Base-by-base conservation (phyloP, 2,888 invertebrate species). In the Perithous albicinctus region DNA sequence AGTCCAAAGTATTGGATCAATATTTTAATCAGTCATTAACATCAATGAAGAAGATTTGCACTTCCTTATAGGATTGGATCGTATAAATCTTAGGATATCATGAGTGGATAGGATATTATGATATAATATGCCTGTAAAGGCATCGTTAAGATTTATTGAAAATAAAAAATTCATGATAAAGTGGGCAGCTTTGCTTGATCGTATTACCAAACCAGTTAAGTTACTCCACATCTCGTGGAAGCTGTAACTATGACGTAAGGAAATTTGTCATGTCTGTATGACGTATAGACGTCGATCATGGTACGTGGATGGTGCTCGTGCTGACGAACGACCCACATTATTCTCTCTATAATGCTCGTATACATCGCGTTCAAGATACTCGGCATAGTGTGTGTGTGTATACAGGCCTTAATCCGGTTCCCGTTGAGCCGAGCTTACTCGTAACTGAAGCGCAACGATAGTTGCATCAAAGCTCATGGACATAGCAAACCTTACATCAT, bases 391-490 rank as follows among this genome's bases (percentile, higher is more conserved):
- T n/a, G n/a, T n/a, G n/a, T n/a, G 48, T 20, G 8, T 20, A 23
- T 20, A 51, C n/a, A n/a, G n/a, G 48, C 48, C 18, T 51, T 51
- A 51, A 51, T 51, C 20, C 10, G 48, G 10, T 51, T 51, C 10
- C 18, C 20, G 23, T 51, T 10, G 48, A 51, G 23, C 48, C 12
- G 20, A 51, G 23, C 8, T 51, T 51, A 51, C 48, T 23, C 12
- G 48, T 10, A 10, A 23, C 20, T 20, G 7, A 20, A 18, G 20
- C 18, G 20, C 23, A 12, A 51, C 10, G 23, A 51, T 51, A 6
- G 48, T 51, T 23, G 48, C 10, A 23, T 20, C 48, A 23, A 51
- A 51, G 48, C 12, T 23, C 7, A 23, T 20, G 20, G 3, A 51
- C 20, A 51, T 7, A 12, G 12, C n/a, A 41, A 12, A 23, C 8